Evolutionary conservation across 2,113 vertebrate species (phyloP), one percentile per base, ranked within the genome.

Genomic region (Cyprinodon variegatus): DNA sequence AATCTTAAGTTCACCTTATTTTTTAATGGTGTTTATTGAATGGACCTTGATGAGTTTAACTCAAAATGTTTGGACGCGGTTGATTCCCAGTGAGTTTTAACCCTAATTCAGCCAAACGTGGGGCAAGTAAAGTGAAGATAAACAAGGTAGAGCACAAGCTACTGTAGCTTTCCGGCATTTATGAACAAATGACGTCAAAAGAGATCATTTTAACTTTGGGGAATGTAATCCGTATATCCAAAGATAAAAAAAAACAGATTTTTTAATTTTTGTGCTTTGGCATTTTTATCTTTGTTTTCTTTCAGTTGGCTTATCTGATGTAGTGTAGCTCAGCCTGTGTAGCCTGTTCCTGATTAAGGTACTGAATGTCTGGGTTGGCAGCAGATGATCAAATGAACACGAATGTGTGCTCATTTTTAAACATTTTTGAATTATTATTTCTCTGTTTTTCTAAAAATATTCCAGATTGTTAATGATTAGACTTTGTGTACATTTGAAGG

Each of bases 181-280:
- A 39, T 37, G 72, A 76, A 70, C 40, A 22, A 22, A 57, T 0
- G 29, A 0, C 48, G 72, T 60, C 67, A 66, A 70, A 65, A 75
- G 64, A 53, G 69, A 74, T 70, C 39, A 74, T 74, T 82, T 71
- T 64, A 77, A 61, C 62, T 75, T 37, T 11, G 68, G 78, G 60
- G 80, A 88, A 90, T 85, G 83, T 88, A 83, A 67, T 48, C 29
- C 61, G 45, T 67, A 1, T 7, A 83, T 64, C 82, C 84, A 85
- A 93, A 89, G 74, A 89, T 68, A 20, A 66, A 11, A 73, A 38
- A 73, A 11, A 45, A 17, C 29, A 43, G 15, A 17, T 57, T 57
- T n/a, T 6, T 62, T 4, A 38, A 29, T 39, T 38, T 62, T 62
- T 38, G 4, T 62, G 36, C 14, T 66, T 46, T 4, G 11, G 8